Conservation (phyloP, 2,797 vertebrate species). For the Myioborus miniatus region DNA sequence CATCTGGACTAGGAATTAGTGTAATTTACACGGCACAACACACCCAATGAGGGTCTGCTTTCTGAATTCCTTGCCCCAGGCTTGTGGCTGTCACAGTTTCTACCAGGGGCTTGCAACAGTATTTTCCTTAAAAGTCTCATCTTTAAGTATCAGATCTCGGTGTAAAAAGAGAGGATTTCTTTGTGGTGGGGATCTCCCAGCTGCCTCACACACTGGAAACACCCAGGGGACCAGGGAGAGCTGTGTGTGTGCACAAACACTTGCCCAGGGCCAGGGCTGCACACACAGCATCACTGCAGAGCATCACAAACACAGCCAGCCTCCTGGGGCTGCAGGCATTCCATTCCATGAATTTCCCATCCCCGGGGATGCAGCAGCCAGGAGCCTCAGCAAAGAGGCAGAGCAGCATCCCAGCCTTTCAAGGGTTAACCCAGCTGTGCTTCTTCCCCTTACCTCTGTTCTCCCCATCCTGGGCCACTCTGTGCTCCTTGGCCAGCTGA, state of each 20-base stretch:
- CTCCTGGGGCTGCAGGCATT: neutral
- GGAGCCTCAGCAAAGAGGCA: neutral
- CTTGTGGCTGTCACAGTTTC: neutral
- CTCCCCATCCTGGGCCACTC: constrained; percentile 81
- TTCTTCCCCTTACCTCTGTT: constrained; percentile 80
- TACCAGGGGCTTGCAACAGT: neutral
- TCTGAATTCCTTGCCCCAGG: neutral
- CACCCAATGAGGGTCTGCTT: neutral
- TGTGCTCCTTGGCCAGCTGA: constrained; percentile 84
- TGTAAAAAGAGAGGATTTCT: neutral
- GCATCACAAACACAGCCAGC: neutral
- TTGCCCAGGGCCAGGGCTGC: neutral
- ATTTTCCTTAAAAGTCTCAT: neutral
- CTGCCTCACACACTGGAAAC: neutral
- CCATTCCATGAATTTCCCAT: neutral
- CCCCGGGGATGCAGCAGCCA: neutral
- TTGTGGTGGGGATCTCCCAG: neutral
- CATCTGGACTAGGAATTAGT: neutral
- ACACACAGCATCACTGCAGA: neutral
- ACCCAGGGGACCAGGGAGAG: neutral
- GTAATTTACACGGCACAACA: neutral
- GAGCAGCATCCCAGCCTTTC: neutral
- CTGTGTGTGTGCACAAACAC: neutral
- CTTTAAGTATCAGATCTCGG: neutral
- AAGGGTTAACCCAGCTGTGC: neutral